Evolutionary conservation across 1,140 invertebrate genomes (phyloP), one percentile per base, ranked within the genome.

Genomic region (Camponotus vicinus): DNA sequence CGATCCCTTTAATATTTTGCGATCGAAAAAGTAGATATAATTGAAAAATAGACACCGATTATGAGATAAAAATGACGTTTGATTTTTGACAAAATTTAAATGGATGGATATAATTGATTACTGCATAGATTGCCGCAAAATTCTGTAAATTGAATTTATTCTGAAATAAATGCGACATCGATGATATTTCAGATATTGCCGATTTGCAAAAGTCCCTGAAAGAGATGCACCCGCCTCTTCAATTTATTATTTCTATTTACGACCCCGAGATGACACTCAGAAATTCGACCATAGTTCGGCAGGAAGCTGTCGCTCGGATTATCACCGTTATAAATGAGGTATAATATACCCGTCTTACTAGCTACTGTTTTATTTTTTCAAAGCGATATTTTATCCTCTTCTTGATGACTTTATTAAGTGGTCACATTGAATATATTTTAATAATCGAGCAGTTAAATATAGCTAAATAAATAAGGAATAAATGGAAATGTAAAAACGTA

Each of bases 221-320:
- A 70, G 90, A 94, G 57, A 90, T 91, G 9, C 93, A 93, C 86
- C 85, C 91, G 1, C 57, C 89, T 7, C 88, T 95, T 13, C 93
- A 92, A 63, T 92, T 95, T 61, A 79, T 93, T 13, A 57, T 94
- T 73, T 93, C 94, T 42, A 83, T 95, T 32, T 87, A 78, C 27
- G 94, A 95, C 18, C 83, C 90, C 6, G 79, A 86, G 27, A 91
- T 87, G 6, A 79, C 78, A 1, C 86, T 95, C 0, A 92, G 79
- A 37, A 92, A 88, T 87, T 93, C 94, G 27, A 86, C 83, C 5
- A 89, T 69, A 21, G 70, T 89, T 5, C 91, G 92, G 55, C 92
- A 93, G 59, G 91, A 93, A 77, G 83, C 91, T 49, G 59, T 73
- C 0, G 89, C 87, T 32, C 88, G 92, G 32, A 89, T 95, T 37